Percentiles rank a stretch among this genome's conserved stretches.
Evolutionary conservation across 2,113 vertebrate species (phyloP).

Genomic region (Enhydra lutris): DNA sequence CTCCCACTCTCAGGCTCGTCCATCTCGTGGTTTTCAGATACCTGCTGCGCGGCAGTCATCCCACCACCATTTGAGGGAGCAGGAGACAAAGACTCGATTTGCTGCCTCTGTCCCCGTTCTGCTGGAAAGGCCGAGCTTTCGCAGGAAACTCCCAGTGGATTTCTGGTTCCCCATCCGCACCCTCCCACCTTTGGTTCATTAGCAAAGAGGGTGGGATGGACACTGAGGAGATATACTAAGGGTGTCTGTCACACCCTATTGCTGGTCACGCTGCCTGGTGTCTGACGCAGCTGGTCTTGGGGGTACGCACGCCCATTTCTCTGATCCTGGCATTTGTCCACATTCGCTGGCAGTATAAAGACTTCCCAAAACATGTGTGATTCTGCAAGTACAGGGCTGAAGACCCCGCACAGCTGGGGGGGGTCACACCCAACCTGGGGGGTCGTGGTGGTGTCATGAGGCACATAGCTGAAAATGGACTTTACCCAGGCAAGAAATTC

Average conservation of each 20-base stretch:
- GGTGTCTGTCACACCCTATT: not conserved
- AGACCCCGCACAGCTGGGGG: not conserved
- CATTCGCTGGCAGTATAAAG: not conserved
- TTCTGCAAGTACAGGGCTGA: not conserved
- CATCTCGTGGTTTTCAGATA: not conserved
- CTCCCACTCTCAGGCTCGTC: not conserved
- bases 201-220: not conserved
- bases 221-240: no score
- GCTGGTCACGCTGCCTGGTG: no score
- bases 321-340: not conserved
- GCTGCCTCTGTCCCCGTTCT: not conserved
- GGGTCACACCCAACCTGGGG: not conserved
- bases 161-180: not conserved
- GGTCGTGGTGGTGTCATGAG: not conserved
- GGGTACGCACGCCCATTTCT: not conserved
- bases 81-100: not conserved
- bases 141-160: not conserved
- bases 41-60: not conserved
- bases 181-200: not conserved
- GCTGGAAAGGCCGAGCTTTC: not conserved
- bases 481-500: conserved; percentile 18
- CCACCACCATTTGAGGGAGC: not conserved
- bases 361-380: not conserved
- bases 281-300: not conserved
- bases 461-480: not conserved